Evolutionary conservation across 2,113 vertebrate species (phyloP), one percentile per base, ranked within the genome.

Genomic region (Thomomys bottae): DNA sequence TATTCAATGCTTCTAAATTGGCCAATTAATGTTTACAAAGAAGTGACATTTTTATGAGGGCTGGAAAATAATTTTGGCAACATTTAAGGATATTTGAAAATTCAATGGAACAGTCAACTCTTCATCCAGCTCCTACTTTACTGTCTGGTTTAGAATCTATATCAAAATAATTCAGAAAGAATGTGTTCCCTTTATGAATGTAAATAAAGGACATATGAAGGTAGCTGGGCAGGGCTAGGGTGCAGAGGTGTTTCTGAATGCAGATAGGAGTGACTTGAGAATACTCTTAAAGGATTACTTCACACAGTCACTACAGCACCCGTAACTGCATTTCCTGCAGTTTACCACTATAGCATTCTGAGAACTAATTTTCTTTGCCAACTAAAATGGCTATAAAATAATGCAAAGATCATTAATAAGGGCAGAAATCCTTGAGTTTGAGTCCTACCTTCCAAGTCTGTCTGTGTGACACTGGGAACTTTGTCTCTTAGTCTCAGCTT

Each of bases 1-100:
- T 85, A 78, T 83, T 88, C 89, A 92, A 77, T 89, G 73, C 54
- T 89, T 94, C 93, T 95, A 85, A 68, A 91, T 93, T 86, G 94
- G 38, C 66, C 89, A 64, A 76, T 68, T 61, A n/a, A 61, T 84
- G 84, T 94, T 95, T 95, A 92, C 54, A 90, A 77, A 68, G 49
- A n/a, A 76, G 64, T 90, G 77, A 87, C n/a, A n/a, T 76, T 92
- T 94, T 92, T 89, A 90, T 82, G 76, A 94, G 83, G 86, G 85
- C 38, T 80, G 57, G 80, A 90, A 61, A 87, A 84, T 75, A 36
- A 91, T 93, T 87, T 42, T 81, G 75, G 59, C 38, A 64, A 79
- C n/a, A 71, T 93, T 92, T 75, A 91, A 77, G 77, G 87, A 92
- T 68, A 88, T 76, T 90, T 73, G 88, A 42, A 88, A 91, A 94